Percentiles rank a stretch among this genome's conserved stretches.
phyloP scores from a whole-genome alignment of 2,113 vertebrate genomes.

The Sebastes schlegelii region DNA sequence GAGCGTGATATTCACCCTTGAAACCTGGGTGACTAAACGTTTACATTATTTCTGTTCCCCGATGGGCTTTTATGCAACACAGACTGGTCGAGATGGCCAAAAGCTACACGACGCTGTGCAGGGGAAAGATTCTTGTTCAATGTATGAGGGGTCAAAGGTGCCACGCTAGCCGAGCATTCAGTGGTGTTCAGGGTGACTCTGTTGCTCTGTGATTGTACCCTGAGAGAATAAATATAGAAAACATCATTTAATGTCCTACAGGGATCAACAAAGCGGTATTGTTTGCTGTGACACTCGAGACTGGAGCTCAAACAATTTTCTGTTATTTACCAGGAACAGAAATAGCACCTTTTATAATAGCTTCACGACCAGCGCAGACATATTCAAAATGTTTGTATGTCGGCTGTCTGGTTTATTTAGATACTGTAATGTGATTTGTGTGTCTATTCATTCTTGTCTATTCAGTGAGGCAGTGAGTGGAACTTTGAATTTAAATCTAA shows the following conservation, averaged over 20 bases:
- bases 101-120: constrained; percentile 14
- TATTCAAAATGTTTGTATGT: constrained; percentile 1
- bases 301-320: constrained; percentile 26
- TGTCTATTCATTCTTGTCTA: neutral
- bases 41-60: neutral
- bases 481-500: neutral
- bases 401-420: constrained; percentile 10
- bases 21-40: constrained; percentile 9
- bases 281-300: constrained; percentile 12
- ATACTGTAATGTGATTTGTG: constrained; percentile 9
- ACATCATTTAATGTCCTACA: constrained; percentile 25
- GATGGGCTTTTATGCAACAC: constrained; percentile 27
- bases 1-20: neutral
- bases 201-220: constrained; percentile 23
- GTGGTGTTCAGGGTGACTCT: constrained; percentile 24
- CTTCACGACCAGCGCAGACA: neutral
- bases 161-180: constrained; percentile 22
- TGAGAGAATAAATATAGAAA: constrained; percentile 56
- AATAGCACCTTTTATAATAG: constrained; percentile 16
- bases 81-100: neutral
- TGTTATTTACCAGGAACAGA: constrained; percentile 35
- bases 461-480: neutral
- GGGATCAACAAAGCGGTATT: constrained; percentile 28
- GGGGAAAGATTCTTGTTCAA: neutral
- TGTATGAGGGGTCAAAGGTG: constrained; percentile 37